Base-by-base conservation (phyloP, 2,888 invertebrate species). In the Caenorhabditis imperialis region DNA sequence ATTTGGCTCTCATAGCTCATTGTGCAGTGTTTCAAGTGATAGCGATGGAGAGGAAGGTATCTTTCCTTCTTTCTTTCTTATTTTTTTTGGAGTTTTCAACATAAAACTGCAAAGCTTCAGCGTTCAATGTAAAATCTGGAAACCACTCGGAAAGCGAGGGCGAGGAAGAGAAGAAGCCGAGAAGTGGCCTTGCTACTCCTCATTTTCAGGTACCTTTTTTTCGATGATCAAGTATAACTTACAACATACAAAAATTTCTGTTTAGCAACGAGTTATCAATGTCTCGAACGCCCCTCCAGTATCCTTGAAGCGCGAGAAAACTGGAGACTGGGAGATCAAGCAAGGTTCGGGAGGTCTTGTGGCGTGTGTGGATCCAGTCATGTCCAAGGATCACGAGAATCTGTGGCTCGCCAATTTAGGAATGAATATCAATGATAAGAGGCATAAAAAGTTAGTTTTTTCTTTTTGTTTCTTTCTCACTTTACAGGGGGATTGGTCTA, bases 231-330 rank as follows among this genome's bases (percentile, higher is more conserved):
- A 30, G 14, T 51, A 22, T 33, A 35, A 25, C 51, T 51, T 51
- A 14, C n/a, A 30, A 25, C 25, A 27, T 7, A 25, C 23, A 47
- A 47, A 47, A 47, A 47, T 47, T 47, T 47, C 12, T n/a, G 57
- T 81, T 35, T 54, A 88, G 79, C 85, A 88, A 77, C 81, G 88
- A 16, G 88, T 88, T 3, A 88, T 88, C 72, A 88, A 88, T 63
- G 88, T 88, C 14, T 87, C 86, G 8, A 88, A 88, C 48, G 88
- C 88, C 12, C 88, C 88, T 7, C 88, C 88, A 8, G 88, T 88
- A 6, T 85, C 87, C 6, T 50, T 88, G 69, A 86, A 82, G 48
- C 73, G 80, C 10, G 83, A 71, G 74, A 83, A 78, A 79, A 82
- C 84, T 2, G 88, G 88, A 33, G 84, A 86, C 62, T 88, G 88